These are phyloP conservation scores for Opisthocomus hoazin DNA, from an alignment of 2,113 vertebrate species.

Conservation along the genomic window DNA sequence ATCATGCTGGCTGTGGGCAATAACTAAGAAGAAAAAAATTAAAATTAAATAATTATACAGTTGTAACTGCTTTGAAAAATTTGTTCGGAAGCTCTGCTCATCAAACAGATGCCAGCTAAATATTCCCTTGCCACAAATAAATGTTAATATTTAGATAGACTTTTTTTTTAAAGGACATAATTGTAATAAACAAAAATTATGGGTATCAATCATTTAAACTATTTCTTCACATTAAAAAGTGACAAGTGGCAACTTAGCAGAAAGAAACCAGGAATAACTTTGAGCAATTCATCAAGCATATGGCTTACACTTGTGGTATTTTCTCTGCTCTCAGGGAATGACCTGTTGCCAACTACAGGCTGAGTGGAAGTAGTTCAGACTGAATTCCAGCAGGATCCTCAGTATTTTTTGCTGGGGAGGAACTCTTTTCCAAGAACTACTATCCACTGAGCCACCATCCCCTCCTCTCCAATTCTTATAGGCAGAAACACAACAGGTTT, in stretches of 20 bases:
- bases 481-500: not conserved
- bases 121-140: slow-evolving; percentile 4
- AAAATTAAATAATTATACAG: slow-evolving; percentile 32
- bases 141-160: slow-evolving; percentile 10
- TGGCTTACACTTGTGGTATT: not conserved
- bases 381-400: not conserved
- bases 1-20: slow-evolving; percentile 41
- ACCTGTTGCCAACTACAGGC: not conserved
- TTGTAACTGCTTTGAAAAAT: slow-evolving; percentile 42
- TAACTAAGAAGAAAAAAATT: slow-evolving; percentile 55
- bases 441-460: not conserved
- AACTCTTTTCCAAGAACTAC: not conserved
- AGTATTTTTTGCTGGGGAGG: not conserved
- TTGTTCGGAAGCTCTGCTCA: slow-evolving; percentile 36
- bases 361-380: not conserved
- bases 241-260: not conserved
- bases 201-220: not conserved
- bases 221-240: not conserved
- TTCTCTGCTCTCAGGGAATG: not conserved
- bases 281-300: not conserved
- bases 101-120: slow-evolving; percentile 53
- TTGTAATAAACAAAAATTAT: not conserved
- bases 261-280: not conserved
- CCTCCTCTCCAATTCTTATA: not conserved
- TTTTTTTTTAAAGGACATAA: not conserved